Percentiles rank a stretch among this genome's conserved stretches.
Evolutionary conservation across 1,140 invertebrate species (phyloP).

Genomic region (Paramacrobiotus metropolitanus): DNA sequence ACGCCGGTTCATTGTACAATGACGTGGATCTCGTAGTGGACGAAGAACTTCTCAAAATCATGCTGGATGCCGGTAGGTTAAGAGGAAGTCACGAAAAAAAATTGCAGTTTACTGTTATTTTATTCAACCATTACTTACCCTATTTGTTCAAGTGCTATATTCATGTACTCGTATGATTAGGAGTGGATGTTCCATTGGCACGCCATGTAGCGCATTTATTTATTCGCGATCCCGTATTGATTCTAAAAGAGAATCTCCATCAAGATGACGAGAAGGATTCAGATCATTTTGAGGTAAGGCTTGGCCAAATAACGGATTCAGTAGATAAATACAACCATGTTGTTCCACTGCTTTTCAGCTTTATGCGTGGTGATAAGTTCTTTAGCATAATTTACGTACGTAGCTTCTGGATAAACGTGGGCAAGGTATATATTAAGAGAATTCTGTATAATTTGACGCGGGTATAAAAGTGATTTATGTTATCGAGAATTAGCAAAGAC

Average conservation of each 20-base stretch:
- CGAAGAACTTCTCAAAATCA: slow-evolving; percentile 47
- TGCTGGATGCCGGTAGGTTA: slow-evolving; percentile 41
- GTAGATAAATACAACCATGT: no score
- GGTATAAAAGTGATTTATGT: no score
- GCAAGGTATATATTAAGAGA: no score
- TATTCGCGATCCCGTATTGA: slow-evolving; percentile 80
- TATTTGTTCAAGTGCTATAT: neutral
- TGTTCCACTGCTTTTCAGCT: slow-evolving; percentile 8
- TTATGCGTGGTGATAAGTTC: slow-evolving; percentile 6
- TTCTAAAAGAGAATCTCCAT: slow-evolving; percentile 84
- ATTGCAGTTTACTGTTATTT: slow-evolving; percentile 1
- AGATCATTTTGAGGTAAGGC: slow-evolving; percentile 99
- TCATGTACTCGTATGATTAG: slow-evolving; percentile 14
- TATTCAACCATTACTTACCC: neutral
- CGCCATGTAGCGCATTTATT: slow-evolving; percentile 94
- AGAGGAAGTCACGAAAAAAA: slow-evolving; percentile 5
- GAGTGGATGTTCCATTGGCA: slow-evolving; percentile 68
- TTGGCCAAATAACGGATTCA: no score
- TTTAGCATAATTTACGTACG: slow-evolving; percentile 14
- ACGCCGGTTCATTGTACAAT: slow-evolving; percentile 62
- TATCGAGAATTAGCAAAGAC: no score
- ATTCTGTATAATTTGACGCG: no score
- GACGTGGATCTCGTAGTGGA: slow-evolving; percentile 74
- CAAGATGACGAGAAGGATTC: slow-evolving; percentile 80
- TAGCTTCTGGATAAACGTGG: neutral